phyloP scores from a whole-genome alignment of 53 echinoderm and acorn worm genomes.

The Astropecten irregularis region DNA sequence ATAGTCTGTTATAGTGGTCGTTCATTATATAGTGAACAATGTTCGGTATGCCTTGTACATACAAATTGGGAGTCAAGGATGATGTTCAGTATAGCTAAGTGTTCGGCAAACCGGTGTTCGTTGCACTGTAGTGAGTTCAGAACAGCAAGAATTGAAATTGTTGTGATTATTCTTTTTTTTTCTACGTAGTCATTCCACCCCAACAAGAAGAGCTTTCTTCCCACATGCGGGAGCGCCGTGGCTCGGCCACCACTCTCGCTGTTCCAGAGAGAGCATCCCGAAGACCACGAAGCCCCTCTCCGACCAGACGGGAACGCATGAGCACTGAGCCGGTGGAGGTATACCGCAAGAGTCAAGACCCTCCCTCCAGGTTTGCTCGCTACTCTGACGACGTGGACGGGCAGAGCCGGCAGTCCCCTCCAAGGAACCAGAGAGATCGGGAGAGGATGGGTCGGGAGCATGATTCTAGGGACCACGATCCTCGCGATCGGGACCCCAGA shows the following conservation, averaged over 20 bases:
- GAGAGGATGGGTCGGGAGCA: neutral
- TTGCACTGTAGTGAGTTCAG: too few species aligned
- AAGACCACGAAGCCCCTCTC: slow-evolving; percentile 84
- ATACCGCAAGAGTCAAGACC: slow-evolving; percentile 28
- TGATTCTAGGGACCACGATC: slow-evolving; percentile 7
- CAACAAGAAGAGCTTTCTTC: slow-evolving; percentile 76
- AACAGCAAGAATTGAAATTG: too few species aligned
- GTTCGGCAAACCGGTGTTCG: too few species aligned
- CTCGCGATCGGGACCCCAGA: neutral
- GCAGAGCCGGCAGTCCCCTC: slow-evolving; percentile 25
- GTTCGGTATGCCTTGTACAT: too few species aligned
- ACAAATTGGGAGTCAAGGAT: too few species aligned
- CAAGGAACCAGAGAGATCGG: neutral
- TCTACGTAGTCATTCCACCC: slow-evolving; percentile 73
- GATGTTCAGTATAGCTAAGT: too few species aligned
- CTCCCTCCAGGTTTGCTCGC: slow-evolving; percentile 1
- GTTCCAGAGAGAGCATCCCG: slow-evolving; percentile 80
- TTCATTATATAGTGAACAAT: too few species aligned
- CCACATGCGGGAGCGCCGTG: slow-evolving; percentile 73
- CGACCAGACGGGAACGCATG: slow-evolving; percentile 55
- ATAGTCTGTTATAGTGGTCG: too few species aligned
- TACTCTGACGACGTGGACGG: slow-evolving; percentile 20
- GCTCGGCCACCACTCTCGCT: slow-evolving; percentile 85
- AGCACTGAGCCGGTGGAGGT: slow-evolving; percentile 43
- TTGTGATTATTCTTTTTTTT: too few species aligned